These are phyloP conservation scores for Caradrina kadenii DNA, from an alignment of 2,888 invertebrate species.

Conservation along the genomic window DNA sequence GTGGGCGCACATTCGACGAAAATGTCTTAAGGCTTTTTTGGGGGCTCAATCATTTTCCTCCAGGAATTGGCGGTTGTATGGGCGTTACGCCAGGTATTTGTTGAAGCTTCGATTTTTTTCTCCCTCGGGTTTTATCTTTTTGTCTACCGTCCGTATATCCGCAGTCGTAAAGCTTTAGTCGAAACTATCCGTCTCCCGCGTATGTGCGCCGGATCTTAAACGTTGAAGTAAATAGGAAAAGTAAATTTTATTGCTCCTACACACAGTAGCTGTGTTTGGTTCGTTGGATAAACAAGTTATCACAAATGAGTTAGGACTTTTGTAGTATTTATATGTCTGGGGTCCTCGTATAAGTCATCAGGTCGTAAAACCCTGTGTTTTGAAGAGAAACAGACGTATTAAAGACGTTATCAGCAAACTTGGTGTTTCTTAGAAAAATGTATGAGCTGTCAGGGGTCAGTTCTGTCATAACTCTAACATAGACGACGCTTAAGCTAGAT, in stretches of 20 bases:
- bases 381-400: neutral
- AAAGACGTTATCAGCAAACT: neutral
- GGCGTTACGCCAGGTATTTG: slow-evolving; percentile 56
- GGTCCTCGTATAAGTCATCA: neutral
- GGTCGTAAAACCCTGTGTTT: slow-evolving; percentile 1
- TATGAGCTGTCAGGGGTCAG: neutral
- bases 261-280: slow-evolving; percentile 15
- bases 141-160: slow-evolving; percentile 50
- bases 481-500: too few relatives aligned
- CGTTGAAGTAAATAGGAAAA: slow-evolving; percentile 46
- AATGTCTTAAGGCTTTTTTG: slow-evolving; percentile 49
- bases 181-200: slow-evolving; percentile 32
- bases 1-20: slow-evolving; percentile 43
- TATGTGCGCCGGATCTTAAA: slow-evolving; percentile 45
- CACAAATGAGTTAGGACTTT: slow-evolving; percentile 42
- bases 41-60: slow-evolving; percentile 59
- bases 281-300: slow-evolving; percentile 52
- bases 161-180: slow-evolving; percentile 54
- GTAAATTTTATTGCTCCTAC: slow-evolving; percentile 42
- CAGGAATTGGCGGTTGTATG: slow-evolving; percentile 39
- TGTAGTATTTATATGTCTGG: slow-evolving; percentile 4
- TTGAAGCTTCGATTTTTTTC: slow-evolving; percentile 48
- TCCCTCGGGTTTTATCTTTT: slow-evolving; percentile 56
- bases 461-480: neutral
- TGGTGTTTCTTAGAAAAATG: neutral